Percentiles rank a stretch among this genome's conserved stretches.
Evolutionary conservation across 2,888 invertebrate genomes (phyloP).

Genomic region (Podotricha telesiphe): DNA sequence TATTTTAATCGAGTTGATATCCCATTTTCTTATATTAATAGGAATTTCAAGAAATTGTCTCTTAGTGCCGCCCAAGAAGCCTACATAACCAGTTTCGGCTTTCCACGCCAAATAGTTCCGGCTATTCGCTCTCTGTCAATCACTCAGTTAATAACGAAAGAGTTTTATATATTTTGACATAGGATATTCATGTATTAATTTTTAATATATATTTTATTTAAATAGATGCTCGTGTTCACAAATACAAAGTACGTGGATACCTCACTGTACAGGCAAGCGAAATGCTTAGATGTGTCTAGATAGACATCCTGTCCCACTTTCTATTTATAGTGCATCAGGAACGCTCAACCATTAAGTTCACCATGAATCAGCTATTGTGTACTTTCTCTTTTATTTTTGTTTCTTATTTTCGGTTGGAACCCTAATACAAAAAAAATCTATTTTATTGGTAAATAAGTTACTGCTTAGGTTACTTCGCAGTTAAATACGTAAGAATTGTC

Average conservation of each 20-base stretch:
- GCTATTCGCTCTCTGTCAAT: too few relatives aligned
- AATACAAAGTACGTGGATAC: slow-evolving; percentile 16
- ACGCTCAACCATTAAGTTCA: slow-evolving; percentile 34
- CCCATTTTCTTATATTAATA: too few relatives aligned
- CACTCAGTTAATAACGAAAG: too few relatives aligned
- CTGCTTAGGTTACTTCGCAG: background rate
- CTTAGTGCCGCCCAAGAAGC: too few relatives aligned
- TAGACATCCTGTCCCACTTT: slow-evolving; percentile 68
- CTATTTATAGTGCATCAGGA: slow-evolving; percentile 59
- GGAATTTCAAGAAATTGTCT: too few relatives aligned
- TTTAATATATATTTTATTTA: background rate
- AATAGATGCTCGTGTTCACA: background rate
- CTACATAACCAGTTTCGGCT: too few relatives aligned
- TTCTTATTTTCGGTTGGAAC: slow-evolving; percentile 13
- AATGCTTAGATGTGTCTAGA: slow-evolving; percentile 37
- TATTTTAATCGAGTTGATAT: too few relatives aligned
- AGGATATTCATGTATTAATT: background rate
- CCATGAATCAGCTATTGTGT: slow-evolving; percentile 38
- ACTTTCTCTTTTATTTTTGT: slow-evolving; percentile 38
- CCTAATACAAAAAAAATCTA: background rate
- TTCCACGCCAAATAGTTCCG: too few relatives aligned
- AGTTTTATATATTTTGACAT: too few relatives aligned
- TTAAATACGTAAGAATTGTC: too few relatives aligned
- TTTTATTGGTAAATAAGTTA: background rate
- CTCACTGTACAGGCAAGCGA: slow-evolving; percentile 23